Evolutionary conservation across 1,140 invertebrate genomes (phyloP).

Genomic region (Maconellicoccus hirsutus): DNA sequence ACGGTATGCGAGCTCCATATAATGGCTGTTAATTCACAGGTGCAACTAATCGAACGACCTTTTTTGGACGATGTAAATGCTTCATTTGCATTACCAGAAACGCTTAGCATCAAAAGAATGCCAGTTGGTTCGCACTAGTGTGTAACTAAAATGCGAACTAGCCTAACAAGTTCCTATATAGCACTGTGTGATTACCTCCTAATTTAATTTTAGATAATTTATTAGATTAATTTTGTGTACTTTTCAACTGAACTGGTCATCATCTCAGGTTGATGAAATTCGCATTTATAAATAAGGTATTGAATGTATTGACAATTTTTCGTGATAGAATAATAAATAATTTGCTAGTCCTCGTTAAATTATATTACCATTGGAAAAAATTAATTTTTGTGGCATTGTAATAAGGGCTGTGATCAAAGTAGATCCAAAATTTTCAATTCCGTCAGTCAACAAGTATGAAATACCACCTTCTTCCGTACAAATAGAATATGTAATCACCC

Average conservation of each 20-base stretch:
- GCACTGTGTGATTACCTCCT: neutral
- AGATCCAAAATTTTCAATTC: too few species aligned
- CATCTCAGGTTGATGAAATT: neutral
- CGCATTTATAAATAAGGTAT: neutral
- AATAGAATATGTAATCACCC: too few species aligned
- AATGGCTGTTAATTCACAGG: neutral
- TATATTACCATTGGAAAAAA: too few species aligned
- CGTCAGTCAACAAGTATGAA: too few species aligned
- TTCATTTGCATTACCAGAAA: neutral
- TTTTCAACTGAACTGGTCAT: neutral
- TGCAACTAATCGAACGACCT: neutral
- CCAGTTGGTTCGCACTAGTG: conserved; percentile 6
- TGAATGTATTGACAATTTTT: neutral
- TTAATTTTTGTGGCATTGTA: neutral
- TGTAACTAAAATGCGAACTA: neutral
- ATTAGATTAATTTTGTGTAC: neutral
- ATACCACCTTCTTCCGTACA: too few species aligned
- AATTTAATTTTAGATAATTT: neutral
- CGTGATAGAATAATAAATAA: neutral
- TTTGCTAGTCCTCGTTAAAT: neutral
- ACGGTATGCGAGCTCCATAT: too few species aligned
- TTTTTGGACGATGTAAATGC: neutral
- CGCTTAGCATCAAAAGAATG: neutral
- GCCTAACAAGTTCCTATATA: neutral
- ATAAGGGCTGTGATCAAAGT: neutral